Base-by-base conservation (phyloP, 1,140 invertebrate genomes). In the Tetramorium simillimum region DNA sequence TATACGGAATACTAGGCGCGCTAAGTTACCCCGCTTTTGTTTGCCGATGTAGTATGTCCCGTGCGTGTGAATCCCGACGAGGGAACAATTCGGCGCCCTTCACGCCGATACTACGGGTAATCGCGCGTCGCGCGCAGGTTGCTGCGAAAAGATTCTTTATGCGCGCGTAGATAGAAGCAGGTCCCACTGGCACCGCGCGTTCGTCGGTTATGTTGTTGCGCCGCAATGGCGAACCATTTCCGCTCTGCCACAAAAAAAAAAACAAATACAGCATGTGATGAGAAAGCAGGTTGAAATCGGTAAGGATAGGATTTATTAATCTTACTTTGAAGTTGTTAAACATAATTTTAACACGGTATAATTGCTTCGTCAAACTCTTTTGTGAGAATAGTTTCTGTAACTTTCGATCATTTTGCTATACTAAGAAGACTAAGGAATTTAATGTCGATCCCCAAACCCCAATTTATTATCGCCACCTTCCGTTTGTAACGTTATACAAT, bases 1-100 rank as follows among this genome's bases (percentile, higher is more conserved):
- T 92, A 92, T 93, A 77, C 92, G 75, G 82, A 92, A 91, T 92
- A 88, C 88, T 67, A 70, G 85, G 70, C 82, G 65, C 84, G 82
- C 81, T 80, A 84, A 77, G 67, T 91, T 85, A 84, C 33, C 73
- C 86, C 63, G 24, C 67, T 73, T 84, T 88, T 76, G 85, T 82
- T 80, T 86, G 81, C 51, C 77, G 49, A n/a, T 40, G 69, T 75
- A 60, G 77, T 63, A 73, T 65, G 81, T 7, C 43, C 53, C 24
- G 49, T 88, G 67, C 81, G 88, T 87, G 89, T 86, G 78, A 89
- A 89, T 63, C 69, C 24, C 43, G 46, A 65, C 72, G 62, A 70
- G 40, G 56, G 60, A 56, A 77, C 40, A 70, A 62, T 43, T 60
- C 24, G 43, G 14, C 69, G 46, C 67, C 58, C 73, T 70, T 62